These are phyloP conservation scores for Pachycephus smyrnensis DNA, from an alignment of 2,888 invertebrate species.

Conservation along the genomic window DNA sequence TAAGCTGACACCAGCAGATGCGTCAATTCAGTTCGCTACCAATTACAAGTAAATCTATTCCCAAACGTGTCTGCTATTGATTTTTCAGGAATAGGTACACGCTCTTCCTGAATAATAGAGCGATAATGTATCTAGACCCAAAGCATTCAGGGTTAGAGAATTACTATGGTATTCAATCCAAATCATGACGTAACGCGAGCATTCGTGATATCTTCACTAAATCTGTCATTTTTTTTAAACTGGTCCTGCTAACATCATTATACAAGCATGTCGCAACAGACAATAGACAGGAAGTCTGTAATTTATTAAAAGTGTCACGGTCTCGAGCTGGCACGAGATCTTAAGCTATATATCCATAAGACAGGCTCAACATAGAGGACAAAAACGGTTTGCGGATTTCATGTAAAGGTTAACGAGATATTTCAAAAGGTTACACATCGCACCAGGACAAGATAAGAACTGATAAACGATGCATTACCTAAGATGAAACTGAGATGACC, in stretches of 20 bases:
- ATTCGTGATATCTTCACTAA: too few relatives aligned
- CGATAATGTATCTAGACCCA: not conserved
- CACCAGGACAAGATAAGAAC: not conserved
- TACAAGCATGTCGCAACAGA: not conserved
- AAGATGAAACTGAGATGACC: too few relatives aligned
- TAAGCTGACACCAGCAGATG: not conserved
- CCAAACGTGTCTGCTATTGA: not conserved
- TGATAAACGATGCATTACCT: not conserved
- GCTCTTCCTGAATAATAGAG: not conserved
- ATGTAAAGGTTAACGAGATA: slow-evolving; percentile 21
- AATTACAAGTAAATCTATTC: not conserved
- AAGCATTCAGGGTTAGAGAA: not conserved
- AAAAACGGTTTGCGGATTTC: slow-evolving; percentile 7
- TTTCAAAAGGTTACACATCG: slow-evolving; percentile 8
- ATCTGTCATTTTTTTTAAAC: not conserved
- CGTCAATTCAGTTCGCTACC: not conserved
- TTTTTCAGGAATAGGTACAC: not conserved
- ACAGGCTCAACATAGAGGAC: slow-evolving; percentile 1
- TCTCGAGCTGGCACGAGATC: not conserved
- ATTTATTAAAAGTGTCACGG: slow-evolving; percentile 3
- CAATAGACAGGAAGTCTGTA: not conserved
- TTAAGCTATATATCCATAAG: not conserved
- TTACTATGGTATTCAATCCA: not conserved
- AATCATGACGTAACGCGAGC: not conserved
- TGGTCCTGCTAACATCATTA: not conserved